Conservation (phyloP, 2,797 vertebrate genomes). For the Oreochromis mossambicus region DNA sequence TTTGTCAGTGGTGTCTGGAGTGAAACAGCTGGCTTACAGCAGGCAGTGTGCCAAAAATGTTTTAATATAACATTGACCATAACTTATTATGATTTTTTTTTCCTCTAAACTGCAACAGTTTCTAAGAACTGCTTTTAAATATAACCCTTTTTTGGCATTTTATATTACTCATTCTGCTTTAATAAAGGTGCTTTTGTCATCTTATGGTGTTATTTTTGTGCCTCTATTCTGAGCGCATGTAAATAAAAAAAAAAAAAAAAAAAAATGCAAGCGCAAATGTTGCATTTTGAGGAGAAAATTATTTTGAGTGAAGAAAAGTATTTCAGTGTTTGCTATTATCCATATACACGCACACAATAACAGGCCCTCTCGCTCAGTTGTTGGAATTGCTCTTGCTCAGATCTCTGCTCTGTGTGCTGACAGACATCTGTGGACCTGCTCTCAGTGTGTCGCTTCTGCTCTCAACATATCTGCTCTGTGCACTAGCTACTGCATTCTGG, state of each 20-base stretch:
- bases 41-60: background rate
- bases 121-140: background rate
- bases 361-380: background rate
- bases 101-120: background rate
- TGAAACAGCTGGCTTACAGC: background rate
- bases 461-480: background rate
- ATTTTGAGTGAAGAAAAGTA: background rate
- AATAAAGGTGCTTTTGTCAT: background rate
- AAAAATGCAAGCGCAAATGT: background rate
- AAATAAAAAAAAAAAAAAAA: background rate
- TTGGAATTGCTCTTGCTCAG: background rate
- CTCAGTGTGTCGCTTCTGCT: background rate
- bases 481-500: background rate
- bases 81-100: background rate
- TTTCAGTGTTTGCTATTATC: background rate
- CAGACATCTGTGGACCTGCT: background rate
- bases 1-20: background rate
- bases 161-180: background rate
- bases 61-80: background rate
- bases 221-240: background rate
- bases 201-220: background rate
- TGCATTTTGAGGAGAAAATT: background rate
- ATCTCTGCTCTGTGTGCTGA: background rate
- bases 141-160: background rate
- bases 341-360: background rate